A percentile compares a stretch with the other conserved stretches of the same genome.
Conservation (phyloP, 2,888 invertebrate species). For the Acleris literana region DNA sequence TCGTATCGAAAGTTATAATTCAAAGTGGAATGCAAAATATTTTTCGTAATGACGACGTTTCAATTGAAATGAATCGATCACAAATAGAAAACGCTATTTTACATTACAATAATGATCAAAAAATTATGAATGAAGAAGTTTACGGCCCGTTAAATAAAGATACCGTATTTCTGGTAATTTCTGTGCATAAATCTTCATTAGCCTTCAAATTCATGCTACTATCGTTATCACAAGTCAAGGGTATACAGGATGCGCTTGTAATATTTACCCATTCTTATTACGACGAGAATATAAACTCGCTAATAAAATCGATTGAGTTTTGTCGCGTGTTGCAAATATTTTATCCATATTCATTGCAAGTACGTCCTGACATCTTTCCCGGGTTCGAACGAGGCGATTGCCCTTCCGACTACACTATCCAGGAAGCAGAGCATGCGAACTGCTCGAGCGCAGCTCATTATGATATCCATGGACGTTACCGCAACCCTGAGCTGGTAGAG, state of each 20-base stretch:
- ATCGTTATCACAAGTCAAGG: slow-evolving; percentile 53
- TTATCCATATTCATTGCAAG: slow-evolving; percentile 60
- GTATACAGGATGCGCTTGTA: slow-evolving; percentile 56
- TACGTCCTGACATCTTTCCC: slow-evolving; percentile 54
- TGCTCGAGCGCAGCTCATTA: slow-evolving; percentile 53
- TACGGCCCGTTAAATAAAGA: slow-evolving; percentile 50
- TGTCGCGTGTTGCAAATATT: slow-evolving; percentile 62
- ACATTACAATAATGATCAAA: slow-evolving; percentile 43
- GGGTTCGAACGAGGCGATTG: slow-evolving; percentile 53
- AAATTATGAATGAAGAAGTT: slow-evolving; percentile 49
- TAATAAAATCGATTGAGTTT: slow-evolving; percentile 57
- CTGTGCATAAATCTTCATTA: slow-evolving; percentile 47
- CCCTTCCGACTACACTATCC: slow-evolving; percentile 44
- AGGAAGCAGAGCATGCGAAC: slow-evolving; percentile 45
- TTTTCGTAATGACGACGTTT: slow-evolving; percentile 7
- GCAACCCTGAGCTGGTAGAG: slow-evolving; percentile 51
- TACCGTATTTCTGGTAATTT: slow-evolving; percentile 56
- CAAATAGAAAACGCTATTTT: slow-evolving; percentile 11
- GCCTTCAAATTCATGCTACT: slow-evolving; percentile 54
- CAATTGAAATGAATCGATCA: slow-evolving; percentile 10
- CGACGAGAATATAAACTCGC: slow-evolving; percentile 51
- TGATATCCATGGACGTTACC: slow-evolving; percentile 54
- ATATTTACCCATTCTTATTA: slow-evolving; percentile 62
- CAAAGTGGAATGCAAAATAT: slow-evolving; percentile 22
- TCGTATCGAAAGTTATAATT: slow-evolving; percentile 17